phyloP scores from a whole-genome alignment of 30 jellyfish, hydroid and myxozoan genomes.

The Hydra vulgaris region DNA sequence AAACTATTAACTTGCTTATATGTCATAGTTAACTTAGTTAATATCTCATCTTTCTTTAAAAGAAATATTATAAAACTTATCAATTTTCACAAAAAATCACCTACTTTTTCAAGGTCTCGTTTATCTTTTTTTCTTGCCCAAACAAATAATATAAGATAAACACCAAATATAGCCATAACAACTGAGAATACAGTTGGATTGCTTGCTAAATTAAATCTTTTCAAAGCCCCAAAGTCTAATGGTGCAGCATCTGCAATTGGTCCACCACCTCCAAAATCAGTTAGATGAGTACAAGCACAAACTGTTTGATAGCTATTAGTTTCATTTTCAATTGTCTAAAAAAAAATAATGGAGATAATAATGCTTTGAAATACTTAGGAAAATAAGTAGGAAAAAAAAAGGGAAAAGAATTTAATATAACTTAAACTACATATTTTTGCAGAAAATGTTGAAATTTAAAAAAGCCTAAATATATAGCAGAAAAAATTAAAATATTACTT shows the following conservation, averaged over 20 bases:
- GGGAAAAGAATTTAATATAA: too few species aligned
- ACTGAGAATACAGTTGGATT: slow-evolving; percentile 86
- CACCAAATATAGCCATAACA: slow-evolving; percentile 57
- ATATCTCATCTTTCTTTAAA: neutral
- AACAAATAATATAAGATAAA: slow-evolving; percentile 55
- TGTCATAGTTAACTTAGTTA: too few species aligned
- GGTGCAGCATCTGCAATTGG: slow-evolving; percentile 82
- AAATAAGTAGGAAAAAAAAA: too few species aligned
- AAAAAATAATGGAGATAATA: too few species aligned
- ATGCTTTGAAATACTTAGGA: too few species aligned
- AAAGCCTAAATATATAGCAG: too few species aligned
- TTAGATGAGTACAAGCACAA: slow-evolving; percentile 61
- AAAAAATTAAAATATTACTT: slow-evolving; percentile 8
- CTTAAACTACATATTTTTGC: too few species aligned
- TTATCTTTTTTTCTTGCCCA: slow-evolving; percentile 72
- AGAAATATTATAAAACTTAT: too few species aligned
- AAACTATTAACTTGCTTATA: too few species aligned
- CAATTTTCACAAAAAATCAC: neutral
- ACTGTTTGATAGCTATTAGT: slow-evolving; percentile 49
- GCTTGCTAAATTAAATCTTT: slow-evolving; percentile 62
- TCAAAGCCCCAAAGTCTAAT: slow-evolving; percentile 57
- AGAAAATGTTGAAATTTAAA: too few species aligned
- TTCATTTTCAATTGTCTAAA: slow-evolving; percentile 23
- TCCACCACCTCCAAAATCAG: slow-evolving; percentile 95
- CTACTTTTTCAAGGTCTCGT: slow-evolving; percentile 55